Evolutionary conservation across 2,113 vertebrate genomes (phyloP).

Genomic region (Prietella phreatophila): DNA sequence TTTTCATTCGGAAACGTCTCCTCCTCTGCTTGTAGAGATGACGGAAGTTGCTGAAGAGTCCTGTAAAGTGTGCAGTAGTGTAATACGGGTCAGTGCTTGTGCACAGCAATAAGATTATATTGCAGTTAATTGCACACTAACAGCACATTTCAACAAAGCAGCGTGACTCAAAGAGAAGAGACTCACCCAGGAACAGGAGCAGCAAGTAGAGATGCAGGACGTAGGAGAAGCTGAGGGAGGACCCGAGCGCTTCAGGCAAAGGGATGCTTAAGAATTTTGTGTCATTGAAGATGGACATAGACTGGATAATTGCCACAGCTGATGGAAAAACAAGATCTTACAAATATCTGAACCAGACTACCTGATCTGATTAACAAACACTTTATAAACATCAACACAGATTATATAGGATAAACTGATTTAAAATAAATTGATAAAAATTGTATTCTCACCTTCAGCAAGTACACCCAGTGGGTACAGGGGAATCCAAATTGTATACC

Average conservation of each 20-base stretch:
- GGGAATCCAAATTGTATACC: conserved; percentile 92
- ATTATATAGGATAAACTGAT: not conserved
- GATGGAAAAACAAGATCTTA: not conserved
- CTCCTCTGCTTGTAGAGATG: conserved; percentile 91
- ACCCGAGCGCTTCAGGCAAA: conserved; percentile 79
- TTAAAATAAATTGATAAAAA: not conserved
- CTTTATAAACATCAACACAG: not conserved
- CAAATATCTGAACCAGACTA: not conserved
- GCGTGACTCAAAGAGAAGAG: not conserved
- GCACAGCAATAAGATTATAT: not conserved
- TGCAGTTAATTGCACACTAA: not conserved
- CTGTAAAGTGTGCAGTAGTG: conserved; percentile 61
- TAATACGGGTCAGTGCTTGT: not conserved
- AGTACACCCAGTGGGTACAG: conserved; percentile 86
- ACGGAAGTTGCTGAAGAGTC: conserved; percentile 82
- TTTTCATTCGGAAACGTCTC: conserved; percentile 81
- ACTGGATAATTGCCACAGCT: conserved; percentile 87
- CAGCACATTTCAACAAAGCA: not conserved
- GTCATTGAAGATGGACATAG: conserved; percentile 86
- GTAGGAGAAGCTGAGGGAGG: conserved; percentile 84
- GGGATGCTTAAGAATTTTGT: conserved; percentile 82
- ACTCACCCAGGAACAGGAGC: conserved; percentile 86
- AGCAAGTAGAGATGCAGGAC: conserved; percentile 83
- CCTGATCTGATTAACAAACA: not conserved
- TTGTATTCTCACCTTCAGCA: conserved; percentile 81